Conservation (phyloP, 2,113 vertebrate genomes). For the Guaruba guarouba region DNA sequence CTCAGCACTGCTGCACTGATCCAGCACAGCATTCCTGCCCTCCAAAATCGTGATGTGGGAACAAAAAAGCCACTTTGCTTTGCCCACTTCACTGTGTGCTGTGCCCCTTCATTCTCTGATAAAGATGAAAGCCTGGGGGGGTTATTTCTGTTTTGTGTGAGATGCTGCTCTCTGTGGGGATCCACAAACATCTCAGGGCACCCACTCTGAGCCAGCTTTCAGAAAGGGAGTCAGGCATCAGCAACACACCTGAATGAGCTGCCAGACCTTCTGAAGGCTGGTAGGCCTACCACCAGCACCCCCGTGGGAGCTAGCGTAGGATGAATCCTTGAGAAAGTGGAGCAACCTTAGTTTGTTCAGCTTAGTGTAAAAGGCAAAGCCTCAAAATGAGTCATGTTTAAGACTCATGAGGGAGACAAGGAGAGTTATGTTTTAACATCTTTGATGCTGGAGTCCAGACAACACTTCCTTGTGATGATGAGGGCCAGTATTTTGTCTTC, state of each 20-base stretch:
- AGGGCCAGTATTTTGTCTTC: not conserved
- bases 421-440: not conserved
- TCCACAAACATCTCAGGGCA: not conserved
- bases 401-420: not conserved
- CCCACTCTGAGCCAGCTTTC: not conserved
- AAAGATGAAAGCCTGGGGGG: not conserved
- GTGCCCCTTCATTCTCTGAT: not conserved
- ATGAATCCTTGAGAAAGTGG: not conserved
- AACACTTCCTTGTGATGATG: not conserved
- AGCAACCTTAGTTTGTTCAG: not conserved
- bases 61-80: not conserved
- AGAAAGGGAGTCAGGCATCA: not conserved
- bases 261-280: not conserved
- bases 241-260: not conserved
- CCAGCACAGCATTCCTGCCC: not conserved
- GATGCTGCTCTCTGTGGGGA: not conserved
- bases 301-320: not conserved
- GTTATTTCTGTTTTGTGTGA: not conserved
- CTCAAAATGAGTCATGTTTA: not conserved
- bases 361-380: not conserved
- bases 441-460: not conserved
- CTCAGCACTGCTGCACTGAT: not conserved
- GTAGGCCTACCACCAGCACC: not conserved
- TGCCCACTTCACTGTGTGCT: rapidly evolving
- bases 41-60: not conserved